Base-by-base conservation (phyloP, 2,113 vertebrate genomes). In the Pardalotus punctatus region DNA sequence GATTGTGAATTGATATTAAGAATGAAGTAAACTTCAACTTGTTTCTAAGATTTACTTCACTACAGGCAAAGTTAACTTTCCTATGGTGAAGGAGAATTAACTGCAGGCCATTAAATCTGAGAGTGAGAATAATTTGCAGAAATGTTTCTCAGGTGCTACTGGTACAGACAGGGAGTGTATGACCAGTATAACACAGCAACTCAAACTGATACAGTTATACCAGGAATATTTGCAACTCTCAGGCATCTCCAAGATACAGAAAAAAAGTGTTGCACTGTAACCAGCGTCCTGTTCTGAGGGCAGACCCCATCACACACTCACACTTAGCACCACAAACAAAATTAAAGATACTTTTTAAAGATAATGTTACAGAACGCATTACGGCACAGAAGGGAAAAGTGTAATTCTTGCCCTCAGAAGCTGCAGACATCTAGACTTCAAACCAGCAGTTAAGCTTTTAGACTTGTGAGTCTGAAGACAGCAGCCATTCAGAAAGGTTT, bases 301-400 rank as follows among this genome's bases (percentile, higher is more conserved):
- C 8, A 6, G 45, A 67, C 5, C 11, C 50, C n/a, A 48, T 7
- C 38, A 10, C 15, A 31, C 0, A 0, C 31, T 60, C 6, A 27
- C 47, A 40, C 29, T 23, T 11, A 72, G 35, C 14, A 43, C 6
- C 57, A 36, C n/a, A 82, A 71, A 36, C 25, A 74, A n/a, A 27
- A 79, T n/a, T 62, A 22, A 47, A 79, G 6, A 38, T 2, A 4
- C 7, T 47, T 71, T 89, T 67, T 12, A 47, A 69, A 81, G 57
- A 13, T 28, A 51, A 47, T 12, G 66, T 79, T 12, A 70, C 53
- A 16, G 10, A 90, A 62, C 27, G n/a, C 33, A n/a, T 56, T 69
- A 72, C 8, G 18, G 20, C 38, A 82, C 65, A 72, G 33, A 81
- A 62, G 5, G 31, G 47, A 58, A 38, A 81, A 78, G 21, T 33